A percentile compares a stretch with the other conserved stretches of the same genome.
Conservation (phyloP, 64 coral and sea anemone species). For the Montipora capricornis region DNA sequence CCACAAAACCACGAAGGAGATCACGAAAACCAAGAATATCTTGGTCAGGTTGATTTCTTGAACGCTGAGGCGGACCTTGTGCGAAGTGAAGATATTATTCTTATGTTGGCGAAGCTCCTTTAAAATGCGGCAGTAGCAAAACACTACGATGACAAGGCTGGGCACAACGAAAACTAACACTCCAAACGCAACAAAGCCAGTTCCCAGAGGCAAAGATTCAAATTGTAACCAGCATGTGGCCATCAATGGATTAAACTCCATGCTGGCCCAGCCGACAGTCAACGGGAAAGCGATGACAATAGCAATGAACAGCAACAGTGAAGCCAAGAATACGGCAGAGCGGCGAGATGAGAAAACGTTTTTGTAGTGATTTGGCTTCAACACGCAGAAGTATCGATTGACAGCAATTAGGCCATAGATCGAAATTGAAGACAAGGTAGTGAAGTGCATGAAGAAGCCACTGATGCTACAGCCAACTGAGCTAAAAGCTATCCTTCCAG, state of each 20-base stretch:
- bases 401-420: constrained; percentile 35
- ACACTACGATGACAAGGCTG: neutral
- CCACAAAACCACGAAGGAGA: constrained; percentile 12
- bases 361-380: constrained; percentile 34
- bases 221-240: neutral
- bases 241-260: constrained; percentile 11
- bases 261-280: constrained; percentile 25
- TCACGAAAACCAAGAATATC: constrained; percentile 1
- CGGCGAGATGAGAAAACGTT: constrained; percentile 39
- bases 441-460: constrained; percentile 43
- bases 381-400: constrained; percentile 30
- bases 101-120: constrained; percentile 9
- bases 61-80: neutral
- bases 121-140: neutral
- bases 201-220: neutral
- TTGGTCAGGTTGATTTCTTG: constrained; percentile 17
- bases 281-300: constrained; percentile 43
- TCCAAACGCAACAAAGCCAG: neutral
- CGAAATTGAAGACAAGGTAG: constrained; percentile 7
- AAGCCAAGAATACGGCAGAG: constrained; percentile 23
- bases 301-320: constrained; percentile 39
- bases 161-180: neutral
- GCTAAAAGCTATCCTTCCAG: constrained; percentile 9
- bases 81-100: neutral
- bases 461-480: constrained; percentile 1